Base-by-base conservation (phyloP, 2,888 invertebrate genomes). In the Dasysyrphus albostriatus region DNA sequence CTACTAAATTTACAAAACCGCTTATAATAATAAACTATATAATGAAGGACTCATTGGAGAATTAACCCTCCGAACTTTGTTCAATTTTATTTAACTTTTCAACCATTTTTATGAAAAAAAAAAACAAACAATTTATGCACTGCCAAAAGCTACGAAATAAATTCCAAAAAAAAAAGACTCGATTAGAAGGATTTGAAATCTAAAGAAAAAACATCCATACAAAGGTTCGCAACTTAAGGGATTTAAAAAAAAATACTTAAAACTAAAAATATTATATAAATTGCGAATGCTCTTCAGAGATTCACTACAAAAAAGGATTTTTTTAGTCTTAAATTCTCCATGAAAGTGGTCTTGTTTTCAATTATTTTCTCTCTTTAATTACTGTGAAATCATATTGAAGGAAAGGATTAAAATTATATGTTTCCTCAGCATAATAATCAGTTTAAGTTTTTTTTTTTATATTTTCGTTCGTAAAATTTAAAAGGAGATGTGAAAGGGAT, bases 31-130 rank as follows among this genome's bases (percentile, higher is more conserved):
- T 39, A 14, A 24, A 61, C 42, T 61, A 34, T n/a, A 37, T 37
- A 59, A 24, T 9, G 61, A 39, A 61, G 61, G 12, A 39, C 59
- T 59, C 59, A 59, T 39, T 59, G 19, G 59, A 59, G 59, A 59
- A 24, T 59, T 59, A 59, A 59, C 39, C 59, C 59, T 59, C 12
- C 0, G 9, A 61, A 61, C 39, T 61, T 61, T 39, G 10, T 37
- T 37, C 16, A 16, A 37, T 37, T 59, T 42, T 42, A 3, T 39
- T 14, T 24, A 24, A 24, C 24, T 24, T 24, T 24, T 24, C 24
- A 24, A 24, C 24, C 14, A 1, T 5, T 19, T n/a, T 34, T 9
- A 9, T 37, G 19, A 39, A 34, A 6, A 42, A 24, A 14, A 19
- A 8, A 39, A 34, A 12, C 42, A n/a, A 14, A 24, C 14, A 61